Base-by-base conservation (phyloP, 2,888 invertebrate species). In the Agapostemon virescens region DNA sequence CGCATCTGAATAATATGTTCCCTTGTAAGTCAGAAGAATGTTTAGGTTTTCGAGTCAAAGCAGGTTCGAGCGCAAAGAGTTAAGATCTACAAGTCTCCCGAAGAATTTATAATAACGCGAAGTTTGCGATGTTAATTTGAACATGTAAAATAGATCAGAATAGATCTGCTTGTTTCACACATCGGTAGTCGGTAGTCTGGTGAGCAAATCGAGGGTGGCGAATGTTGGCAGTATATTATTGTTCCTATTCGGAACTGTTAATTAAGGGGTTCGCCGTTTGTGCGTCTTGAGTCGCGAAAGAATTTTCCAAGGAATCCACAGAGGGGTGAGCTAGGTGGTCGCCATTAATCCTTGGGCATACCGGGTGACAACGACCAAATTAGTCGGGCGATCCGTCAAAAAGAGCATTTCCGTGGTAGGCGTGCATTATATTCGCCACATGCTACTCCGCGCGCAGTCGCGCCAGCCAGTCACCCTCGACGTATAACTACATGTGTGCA, bases 351-450 rank as follows among this genome's bases (percentile, higher is more conserved):
- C 78, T 81, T 77, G 45, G 66, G 81, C 81, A 79, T 83, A 80
- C 74, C 69, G 84, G 80, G 81, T 81, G 87, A 87, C 87, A 86
- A 87, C 81, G 82, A 86, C 87, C 85, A 86, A 90, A 90, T 89
- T 90, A 90, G 88, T 89, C 85, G 86, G 85, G 84, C 86, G 81
- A 89, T 90, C 84, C 82, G 88, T 90, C 89, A 89, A 86, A 88
- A 88, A 86, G 84, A 82, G 74, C 84, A 82, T 89, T 86, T 89
- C 86, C 84, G 85, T 83, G 83, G 84, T 82, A 88, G 85, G 84
- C 87, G 78, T 81, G 84, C 79, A 52, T 84, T 84, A 83, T 85
- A 86, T 87, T 84, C 84, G 81, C 73, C 86, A 86, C 87, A 85
- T 87, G 84, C 82, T 75, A 33, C 76, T 71, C 61, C 69, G 55